Evolutionary conservation across 2,113 vertebrate genomes (phyloP).

Genomic region (Syngnathus floridae): DNA sequence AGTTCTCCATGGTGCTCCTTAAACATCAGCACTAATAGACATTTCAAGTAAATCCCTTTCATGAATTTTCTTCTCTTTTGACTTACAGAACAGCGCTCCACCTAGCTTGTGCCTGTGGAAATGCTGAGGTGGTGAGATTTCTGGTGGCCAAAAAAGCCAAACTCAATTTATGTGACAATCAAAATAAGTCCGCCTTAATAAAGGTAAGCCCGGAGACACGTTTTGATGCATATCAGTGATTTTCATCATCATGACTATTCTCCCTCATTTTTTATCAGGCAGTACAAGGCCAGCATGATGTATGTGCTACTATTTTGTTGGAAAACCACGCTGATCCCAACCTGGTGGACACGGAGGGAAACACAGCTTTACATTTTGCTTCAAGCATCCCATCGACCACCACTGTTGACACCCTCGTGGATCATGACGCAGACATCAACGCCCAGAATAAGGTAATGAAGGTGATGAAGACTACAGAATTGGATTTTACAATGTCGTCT

Average conservation of each 20-base stretch:
- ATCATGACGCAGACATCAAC: conserved; percentile 70
- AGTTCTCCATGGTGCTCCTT: neutral
- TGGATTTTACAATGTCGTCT: neutral
- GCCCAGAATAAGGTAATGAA: conserved; percentile 79
- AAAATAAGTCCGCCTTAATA: conserved; percentile 81
- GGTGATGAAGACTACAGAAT: too few species aligned
- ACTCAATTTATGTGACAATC: conserved; percentile 79
- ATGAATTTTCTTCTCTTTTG: too few species aligned
- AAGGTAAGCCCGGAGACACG: conserved; percentile 75
- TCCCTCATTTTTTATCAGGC: conserved; percentile 65
- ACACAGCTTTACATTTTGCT: conserved; percentile 83
- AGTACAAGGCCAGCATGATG: conserved; percentile 81
- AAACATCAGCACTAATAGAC: neutral
- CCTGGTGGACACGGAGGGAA: conserved; percentile 71
- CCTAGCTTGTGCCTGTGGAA: conserved; percentile 83
- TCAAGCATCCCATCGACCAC: conserved; percentile 59
- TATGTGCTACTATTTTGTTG: conserved; percentile 73
- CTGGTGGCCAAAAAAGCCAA: conserved; percentile 81
- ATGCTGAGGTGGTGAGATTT: conserved; percentile 75
- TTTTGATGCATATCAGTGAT: neutral
- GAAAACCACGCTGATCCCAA: conserved; percentile 78
- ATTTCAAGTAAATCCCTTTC: neutral
- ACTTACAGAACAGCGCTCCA: conserved; percentile 83
- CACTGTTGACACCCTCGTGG: conserved; percentile 70
- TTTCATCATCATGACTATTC: neutral